Conservation (phyloP, 2,888 invertebrate genomes). For the Nemurella pictetii region DNA sequence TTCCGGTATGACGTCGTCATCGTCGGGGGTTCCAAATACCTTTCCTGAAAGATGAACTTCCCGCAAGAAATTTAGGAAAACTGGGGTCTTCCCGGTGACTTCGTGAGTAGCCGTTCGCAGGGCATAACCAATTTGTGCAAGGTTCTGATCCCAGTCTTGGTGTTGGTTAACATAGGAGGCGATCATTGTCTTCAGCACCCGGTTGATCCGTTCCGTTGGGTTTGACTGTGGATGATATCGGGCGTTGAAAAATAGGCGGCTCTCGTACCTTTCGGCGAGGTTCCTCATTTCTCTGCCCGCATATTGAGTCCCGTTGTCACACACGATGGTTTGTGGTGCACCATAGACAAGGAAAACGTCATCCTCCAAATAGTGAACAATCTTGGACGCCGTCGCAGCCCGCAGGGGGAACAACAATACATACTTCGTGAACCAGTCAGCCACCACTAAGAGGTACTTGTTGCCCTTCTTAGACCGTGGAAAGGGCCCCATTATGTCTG, state of each 20-base stretch:
- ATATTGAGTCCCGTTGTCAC: slow-evolving; percentile 44
- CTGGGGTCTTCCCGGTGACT: slow-evolving; percentile 39
- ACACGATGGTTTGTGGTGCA: slow-evolving; percentile 40
- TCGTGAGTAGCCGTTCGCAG: slow-evolving; percentile 45
- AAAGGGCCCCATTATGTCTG: neutral
- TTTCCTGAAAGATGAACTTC: slow-evolving; percentile 20
- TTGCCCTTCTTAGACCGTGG: neutral
- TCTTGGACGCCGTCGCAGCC: neutral
- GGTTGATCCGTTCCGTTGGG: slow-evolving; percentile 47
- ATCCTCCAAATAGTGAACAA: neutral
- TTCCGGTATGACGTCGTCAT: neutral
- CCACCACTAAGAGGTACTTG: neutral
- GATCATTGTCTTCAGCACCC: slow-evolving; percentile 46
- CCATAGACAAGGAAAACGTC: slow-evolving; percentile 40
- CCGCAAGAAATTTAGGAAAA: slow-evolving; percentile 42
- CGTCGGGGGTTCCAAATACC: neutral
- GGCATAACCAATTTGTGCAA: slow-evolving; percentile 45
- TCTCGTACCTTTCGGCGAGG: slow-evolving; percentile 39
- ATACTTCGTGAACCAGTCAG: slow-evolving; percentile 4
- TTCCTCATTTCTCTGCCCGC: slow-evolving; percentile 25
- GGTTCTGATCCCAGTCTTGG: slow-evolving; percentile 44
- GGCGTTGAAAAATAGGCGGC: slow-evolving; percentile 42
- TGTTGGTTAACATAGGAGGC: slow-evolving; percentile 44
- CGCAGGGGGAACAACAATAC: neutral
- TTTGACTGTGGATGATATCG: slow-evolving; percentile 48